Evolutionary conservation across 2,113 vertebrate genomes (phyloP), one percentile per base, ranked within the genome.

Genomic region (Brienomyrus brachyistius): DNA sequence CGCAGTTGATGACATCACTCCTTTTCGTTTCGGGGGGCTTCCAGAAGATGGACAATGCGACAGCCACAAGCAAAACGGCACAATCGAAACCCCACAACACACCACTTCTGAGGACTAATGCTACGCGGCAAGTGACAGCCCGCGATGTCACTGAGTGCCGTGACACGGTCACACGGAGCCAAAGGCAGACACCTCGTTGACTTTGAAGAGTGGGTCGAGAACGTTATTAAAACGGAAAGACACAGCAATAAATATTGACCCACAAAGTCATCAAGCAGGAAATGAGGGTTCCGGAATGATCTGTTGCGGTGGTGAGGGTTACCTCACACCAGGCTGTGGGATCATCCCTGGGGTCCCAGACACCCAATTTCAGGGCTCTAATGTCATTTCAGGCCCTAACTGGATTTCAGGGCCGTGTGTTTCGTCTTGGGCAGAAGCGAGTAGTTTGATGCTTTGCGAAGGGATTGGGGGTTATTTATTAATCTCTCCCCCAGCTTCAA

Each of bases 381-480:
- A 86, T 87, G 87, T 80, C 5, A 87, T 90, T 87, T 62, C 45
- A 50, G 10, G 31, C n/a, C 31, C 43, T 90, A 87, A 90, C 31
- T 54, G 10, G 48, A 90, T 90, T 90, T 45, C 11, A 23, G 83
- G 23, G 17, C 6, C 50, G 1, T 9, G 11, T 80, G 6, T 54
- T 40, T 87, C 85, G 86, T 87, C 35, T 4, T 31, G 13, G 62
- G 27, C 21, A 50, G 62, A 90, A 87, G 89, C 62, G 87, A 35
- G 48, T 90, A 85, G 84, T 54, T 23, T 10, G 19, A 21, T 47
- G 23, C 35, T 11, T 21, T 19, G 35, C 2, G 17, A 6, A 5
- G 48, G 87, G 89, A 77, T 80, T 10, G 59, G 47, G 31, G 23
- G 40, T 89, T 89, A 56, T 83, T 84, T 47, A 89, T 85, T 84